Evolutionary conservation across 2,113 vertebrate species (phyloP).

Genomic region (Colaptes auratus): DNA sequence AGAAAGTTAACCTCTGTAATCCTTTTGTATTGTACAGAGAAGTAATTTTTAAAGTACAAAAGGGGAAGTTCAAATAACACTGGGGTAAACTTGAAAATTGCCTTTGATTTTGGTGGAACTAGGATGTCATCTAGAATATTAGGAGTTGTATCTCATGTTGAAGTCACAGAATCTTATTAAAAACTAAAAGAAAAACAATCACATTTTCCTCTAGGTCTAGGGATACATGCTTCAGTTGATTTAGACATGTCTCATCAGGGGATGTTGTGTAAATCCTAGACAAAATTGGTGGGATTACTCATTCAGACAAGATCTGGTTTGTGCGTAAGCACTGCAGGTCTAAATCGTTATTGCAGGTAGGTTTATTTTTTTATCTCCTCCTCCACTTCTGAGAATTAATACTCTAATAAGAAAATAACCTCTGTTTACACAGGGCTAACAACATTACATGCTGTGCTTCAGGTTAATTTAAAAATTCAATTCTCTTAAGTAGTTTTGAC

Average conservation of each 20-base stretch:
- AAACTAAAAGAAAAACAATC: neutral
- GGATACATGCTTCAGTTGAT: neutral
- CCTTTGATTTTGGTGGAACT: neutral
- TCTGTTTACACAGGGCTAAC: slow-evolving; percentile 42
- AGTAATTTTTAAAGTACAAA: neutral
- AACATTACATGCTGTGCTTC: slow-evolving; percentile 24
- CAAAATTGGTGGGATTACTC: slow-evolving; percentile 40
- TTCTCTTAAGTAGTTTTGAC: slow-evolving; percentile 51
- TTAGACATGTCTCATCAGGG: neutral
- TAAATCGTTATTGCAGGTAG: neutral
- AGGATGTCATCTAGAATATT: neutral
- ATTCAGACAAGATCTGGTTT: neutral
- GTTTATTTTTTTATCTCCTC: neutral
- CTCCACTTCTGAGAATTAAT: slow-evolving; percentile 52
- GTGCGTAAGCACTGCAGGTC: neutral
- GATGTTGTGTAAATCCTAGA: neutral
- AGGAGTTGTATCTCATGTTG: neutral
- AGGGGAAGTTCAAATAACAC: neutral
- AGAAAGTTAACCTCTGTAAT: neutral
- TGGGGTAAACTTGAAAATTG: neutral
- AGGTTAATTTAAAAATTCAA: slow-evolving; percentile 31
- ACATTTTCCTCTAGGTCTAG: neutral
- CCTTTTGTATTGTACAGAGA: neutral
- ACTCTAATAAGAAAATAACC: slow-evolving; percentile 22
- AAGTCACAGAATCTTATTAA: neutral